Evolutionary conservation across 2,113 vertebrate genomes (phyloP).

Genomic region (Otolemur garnettii): DNA sequence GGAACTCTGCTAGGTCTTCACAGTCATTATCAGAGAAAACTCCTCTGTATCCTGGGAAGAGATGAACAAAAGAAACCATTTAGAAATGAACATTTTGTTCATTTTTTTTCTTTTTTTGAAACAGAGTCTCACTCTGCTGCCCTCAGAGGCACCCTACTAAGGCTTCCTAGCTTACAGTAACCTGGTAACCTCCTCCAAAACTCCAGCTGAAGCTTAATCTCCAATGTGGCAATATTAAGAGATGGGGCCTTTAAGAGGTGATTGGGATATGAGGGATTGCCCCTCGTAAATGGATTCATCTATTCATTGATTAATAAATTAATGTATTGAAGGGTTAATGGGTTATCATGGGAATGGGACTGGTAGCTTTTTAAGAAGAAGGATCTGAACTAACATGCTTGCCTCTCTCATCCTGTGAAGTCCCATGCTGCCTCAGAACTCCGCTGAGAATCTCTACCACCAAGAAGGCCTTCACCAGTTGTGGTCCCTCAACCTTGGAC

Average conservation of each 20-base stretch:
- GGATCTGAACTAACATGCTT: not conserved
- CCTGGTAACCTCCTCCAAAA: not conserved
- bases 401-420: not conserved
- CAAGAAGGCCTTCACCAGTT: not conserved
- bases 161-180: no score
- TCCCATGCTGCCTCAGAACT: not conserved
- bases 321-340: not conserved
- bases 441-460: not conserved
- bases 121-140: no score
- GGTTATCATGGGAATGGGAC: not conserved
- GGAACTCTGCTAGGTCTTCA: no score
- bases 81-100: no score
- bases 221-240: not conserved
- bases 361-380: not conserved
- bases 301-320: not conserved
- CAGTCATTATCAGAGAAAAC: no score
- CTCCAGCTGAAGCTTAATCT: not conserved
- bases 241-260: not conserved
- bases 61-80: no score
- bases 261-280: not conserved
- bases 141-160: no score
- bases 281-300: not conserved
- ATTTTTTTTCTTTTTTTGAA: no score
- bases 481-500: not conserved
- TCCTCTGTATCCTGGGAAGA: no score